Percentiles rank a stretch among this genome's conserved stretches.
These are phyloP conservation scores for Rhynchomys soricoides DNA, from an alignment of 2,113 vertebrate species.

Conservation along the genomic window DNA sequence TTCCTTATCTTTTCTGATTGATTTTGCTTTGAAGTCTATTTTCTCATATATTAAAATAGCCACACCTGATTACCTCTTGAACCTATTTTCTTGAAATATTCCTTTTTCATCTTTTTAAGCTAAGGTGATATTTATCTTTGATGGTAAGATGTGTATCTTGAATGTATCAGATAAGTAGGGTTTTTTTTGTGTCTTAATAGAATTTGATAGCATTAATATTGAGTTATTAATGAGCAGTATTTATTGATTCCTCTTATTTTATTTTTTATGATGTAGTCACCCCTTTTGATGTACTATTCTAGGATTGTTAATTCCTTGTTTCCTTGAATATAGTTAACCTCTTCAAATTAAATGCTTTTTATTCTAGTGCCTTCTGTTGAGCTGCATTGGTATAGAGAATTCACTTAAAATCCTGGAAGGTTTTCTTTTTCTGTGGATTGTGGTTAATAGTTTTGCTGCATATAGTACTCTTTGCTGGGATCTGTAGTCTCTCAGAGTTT, in stretches of 20 bases:
- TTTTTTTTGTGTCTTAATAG: not conserved
- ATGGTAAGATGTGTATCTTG: not conserved
- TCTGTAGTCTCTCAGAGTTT: not conserved
- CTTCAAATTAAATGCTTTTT: not conserved
- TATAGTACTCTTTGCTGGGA: not conserved
- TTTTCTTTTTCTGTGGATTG: not conserved
- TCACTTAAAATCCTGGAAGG: not conserved
- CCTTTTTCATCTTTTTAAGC: not conserved
- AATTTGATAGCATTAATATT: not conserved
- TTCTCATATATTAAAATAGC: not conserved
- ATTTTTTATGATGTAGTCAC: not conserved
- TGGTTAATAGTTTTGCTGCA: not conserved
- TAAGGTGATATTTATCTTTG: not conserved
- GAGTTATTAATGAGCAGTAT: not conserved
- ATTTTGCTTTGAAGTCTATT: not conserved
- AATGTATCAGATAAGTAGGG: not conserved
- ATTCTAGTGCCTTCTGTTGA: not conserved
- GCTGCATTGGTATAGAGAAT: not conserved
- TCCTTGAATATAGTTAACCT: not conserved
- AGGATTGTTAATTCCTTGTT: not conserved
- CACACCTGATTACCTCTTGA: not conserved
- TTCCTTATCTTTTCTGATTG: not conserved
- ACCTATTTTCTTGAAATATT: not conserved
- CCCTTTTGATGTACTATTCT: not conserved
- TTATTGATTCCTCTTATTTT: not conserved